These are phyloP conservation scores for Garrulus glandarius DNA, from an alignment of 2,797 vertebrate genomes.

Conservation along the genomic window DNA sequence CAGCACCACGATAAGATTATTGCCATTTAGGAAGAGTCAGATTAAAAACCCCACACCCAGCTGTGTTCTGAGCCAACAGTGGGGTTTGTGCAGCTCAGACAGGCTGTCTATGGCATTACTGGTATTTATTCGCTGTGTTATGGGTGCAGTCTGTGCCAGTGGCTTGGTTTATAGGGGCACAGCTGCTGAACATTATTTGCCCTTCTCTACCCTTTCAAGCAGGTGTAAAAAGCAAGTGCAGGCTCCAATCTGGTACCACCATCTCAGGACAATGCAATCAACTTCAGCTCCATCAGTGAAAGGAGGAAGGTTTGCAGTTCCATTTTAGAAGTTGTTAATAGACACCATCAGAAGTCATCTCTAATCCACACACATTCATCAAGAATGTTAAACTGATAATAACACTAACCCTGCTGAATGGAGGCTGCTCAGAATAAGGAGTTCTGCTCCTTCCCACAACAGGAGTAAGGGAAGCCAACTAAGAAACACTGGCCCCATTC, in stretches of 20 bases:
- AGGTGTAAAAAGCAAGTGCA: background rate
- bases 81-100: background rate
- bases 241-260: background rate
- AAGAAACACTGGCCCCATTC: background rate
- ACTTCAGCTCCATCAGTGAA: background rate
- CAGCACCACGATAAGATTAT: background rate
- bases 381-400: background rate
- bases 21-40: background rate
- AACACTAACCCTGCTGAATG: background rate
- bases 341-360: background rate
- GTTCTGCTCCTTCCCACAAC: background rate
- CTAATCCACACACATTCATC: background rate
- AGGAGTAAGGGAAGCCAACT: background rate
- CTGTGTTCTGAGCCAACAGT: background rate
- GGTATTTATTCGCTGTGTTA: background rate
- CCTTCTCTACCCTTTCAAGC: background rate
- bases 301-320: background rate
- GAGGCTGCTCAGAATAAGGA: background rate
- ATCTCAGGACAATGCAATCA: background rate
- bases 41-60: background rate
- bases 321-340: background rate
- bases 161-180: background rate
- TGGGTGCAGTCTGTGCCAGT: background rate
- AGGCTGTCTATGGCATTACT: background rate
- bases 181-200: background rate